phyloP scores from a whole-genome alignment of 2,888 invertebrate genomes.

The Mantis religiosa region DNA sequence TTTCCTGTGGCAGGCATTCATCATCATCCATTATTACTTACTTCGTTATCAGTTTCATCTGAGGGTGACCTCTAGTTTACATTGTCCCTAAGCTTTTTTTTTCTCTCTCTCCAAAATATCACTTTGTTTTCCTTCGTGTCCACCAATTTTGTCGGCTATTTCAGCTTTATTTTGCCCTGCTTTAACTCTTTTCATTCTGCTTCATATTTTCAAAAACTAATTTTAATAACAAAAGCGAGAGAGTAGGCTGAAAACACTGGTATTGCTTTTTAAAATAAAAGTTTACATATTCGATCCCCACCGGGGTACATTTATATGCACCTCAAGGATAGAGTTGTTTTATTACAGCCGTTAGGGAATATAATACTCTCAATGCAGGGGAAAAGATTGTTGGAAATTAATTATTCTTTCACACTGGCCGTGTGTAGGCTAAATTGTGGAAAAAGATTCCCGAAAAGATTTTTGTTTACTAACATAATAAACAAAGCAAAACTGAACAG shows the following conservation, averaged over 20 bases:
- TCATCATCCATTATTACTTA: neutral
- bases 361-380: too few species aligned
- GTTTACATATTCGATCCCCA: neutral
- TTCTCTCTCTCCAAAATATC: neutral
- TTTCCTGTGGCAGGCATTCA: neutral
- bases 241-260: neutral
- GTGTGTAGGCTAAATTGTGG: too few species aligned
- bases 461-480: too few species aligned
- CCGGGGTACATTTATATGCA: too few species aligned
- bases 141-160: neutral
- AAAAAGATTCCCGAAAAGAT: too few species aligned
- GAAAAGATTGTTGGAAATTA: too few species aligned
- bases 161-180: neutral
- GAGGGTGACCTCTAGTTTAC: neutral
- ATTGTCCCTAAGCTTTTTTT: neutral
- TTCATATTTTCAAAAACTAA: neutral
- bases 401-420: too few species aligned
- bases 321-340: too few species aligned
- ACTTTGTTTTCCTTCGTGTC: neutral
- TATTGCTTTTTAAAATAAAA: neutral
- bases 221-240: neutral
- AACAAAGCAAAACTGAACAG: too few species aligned
- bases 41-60: neutral
- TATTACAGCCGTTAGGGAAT: too few species aligned
- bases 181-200: neutral